phyloP scores from a whole-genome alignment of 1,140 invertebrate species.

The Psix sp. region DNA sequence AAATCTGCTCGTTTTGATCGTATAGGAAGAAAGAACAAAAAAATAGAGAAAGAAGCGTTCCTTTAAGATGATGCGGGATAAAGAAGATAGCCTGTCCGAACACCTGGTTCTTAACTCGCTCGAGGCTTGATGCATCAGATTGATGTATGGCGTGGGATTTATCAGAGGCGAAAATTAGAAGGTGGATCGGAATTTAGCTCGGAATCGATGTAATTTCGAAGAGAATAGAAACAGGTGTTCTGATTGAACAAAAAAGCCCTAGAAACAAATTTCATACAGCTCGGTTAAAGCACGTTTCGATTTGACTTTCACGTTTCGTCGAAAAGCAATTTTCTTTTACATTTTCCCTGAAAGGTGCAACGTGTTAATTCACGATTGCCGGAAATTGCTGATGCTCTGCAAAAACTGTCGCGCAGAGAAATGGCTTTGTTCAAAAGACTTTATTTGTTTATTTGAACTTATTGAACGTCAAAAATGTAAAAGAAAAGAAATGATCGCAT shows the following conservation, averaged over 20 bases:
- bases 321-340: too few species aligned
- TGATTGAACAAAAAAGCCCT: neutral
- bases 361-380: too few species aligned
- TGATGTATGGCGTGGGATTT: constrained; percentile 44
- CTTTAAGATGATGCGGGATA: constrained; percentile 42
- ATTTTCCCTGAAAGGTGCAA: too few species aligned
- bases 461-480: neutral
- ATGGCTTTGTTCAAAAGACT: too few species aligned
- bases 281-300: too few species aligned
- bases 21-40: constrained; percentile 40
- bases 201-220: constrained; percentile 26
- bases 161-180: constrained; percentile 48
- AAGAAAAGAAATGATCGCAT: constrained; percentile 4
- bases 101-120: constrained; percentile 43
- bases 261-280: too few species aligned
- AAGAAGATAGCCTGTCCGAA: constrained; percentile 38
- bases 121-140: constrained; percentile 22
- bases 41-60: constrained; percentile 41
- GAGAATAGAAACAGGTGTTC: constrained; percentile 23
- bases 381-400: too few species aligned
- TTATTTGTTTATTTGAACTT: neutral
- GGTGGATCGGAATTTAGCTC: constrained; percentile 42
- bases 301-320: too few species aligned
- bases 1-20: neutral
- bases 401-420: too few species aligned